Base-by-base conservation (phyloP, 2,797 vertebrate species). In the Enteromius unitaeniatus region DNA sequence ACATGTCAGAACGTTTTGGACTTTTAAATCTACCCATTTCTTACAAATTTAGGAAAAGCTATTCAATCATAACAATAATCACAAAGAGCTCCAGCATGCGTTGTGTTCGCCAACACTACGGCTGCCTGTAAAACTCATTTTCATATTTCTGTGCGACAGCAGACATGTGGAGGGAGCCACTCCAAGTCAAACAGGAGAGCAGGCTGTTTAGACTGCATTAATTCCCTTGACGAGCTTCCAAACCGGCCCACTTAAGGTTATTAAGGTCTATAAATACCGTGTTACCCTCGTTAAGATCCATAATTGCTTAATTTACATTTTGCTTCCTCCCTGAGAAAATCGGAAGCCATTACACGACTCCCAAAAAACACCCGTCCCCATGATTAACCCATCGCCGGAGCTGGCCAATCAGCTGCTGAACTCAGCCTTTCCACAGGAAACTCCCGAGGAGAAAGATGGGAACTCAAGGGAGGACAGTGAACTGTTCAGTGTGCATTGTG, bases 251-350 rank as follows among this genome's bases (percentile, higher is more conserved):
- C 92, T 93, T 94, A 90, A 90, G 92, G 91, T 93, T 93, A 94
- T 94, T 95, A 93, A 78, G 85, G 84, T 90, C 91, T 95, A 94
- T 95, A 95, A 95, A 95, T 94, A 94, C 91, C 88, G 85, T 64
- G 68, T 93, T 93, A 91, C 88, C 91, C 93, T 93, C 89, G 87
- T 94, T 93, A 94, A 91, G 92, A 93, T 92, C 89, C 92, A 92
- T 95, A 95, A 95, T 95, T 92, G 93, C 93, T 92, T 94, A 91
- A 94, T 95, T 95, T 95, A 95, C 94, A 94, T 95, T 93, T 93
- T 73, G 88, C 94, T 95, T 95, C 94, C 94, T 93, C 91, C 91
- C 89, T 55, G 45, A 79, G 76, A 92, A 94, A 93, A 93, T 92
- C 88, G 91, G 93, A 94, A 93, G 89, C 92, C 92, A 95, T 95